A percentile compares a stretch with the other conserved stretches of the same genome.
Conservation (phyloP, 2,797 vertebrate species). For the Xenentodon cancila region DNA sequence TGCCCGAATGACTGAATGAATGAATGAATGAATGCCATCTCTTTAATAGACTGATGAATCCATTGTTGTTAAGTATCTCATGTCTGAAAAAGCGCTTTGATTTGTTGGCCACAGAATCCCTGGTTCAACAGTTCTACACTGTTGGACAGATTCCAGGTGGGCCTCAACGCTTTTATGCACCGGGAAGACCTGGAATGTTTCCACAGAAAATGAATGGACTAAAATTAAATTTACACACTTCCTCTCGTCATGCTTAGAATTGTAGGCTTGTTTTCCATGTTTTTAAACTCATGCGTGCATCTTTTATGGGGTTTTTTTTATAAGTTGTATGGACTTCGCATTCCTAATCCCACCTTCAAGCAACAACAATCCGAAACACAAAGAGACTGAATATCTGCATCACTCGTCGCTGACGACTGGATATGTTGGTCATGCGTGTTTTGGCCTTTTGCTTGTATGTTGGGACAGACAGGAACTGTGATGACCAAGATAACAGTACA, state of each 20-base stretch:
- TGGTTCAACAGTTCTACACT: conserved; percentile 53
- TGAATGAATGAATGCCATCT: not conserved
- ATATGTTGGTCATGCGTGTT: too few relatives aligned
- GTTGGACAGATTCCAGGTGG: conserved; percentile 55
- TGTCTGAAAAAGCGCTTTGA: not conserved
- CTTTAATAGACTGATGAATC: not conserved
- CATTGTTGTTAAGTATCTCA: not conserved
- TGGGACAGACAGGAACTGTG: too few relatives aligned
- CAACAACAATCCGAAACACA: too few relatives aligned
- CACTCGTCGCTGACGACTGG: too few relatives aligned
- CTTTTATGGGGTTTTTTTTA: not conserved
- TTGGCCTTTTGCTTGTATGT: too few relatives aligned
- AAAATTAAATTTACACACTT: conserved; percentile 43
- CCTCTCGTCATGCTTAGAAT: conserved; percentile 10
- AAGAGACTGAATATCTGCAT: too few relatives aligned
- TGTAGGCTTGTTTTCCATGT: not conserved
- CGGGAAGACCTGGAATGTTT: conserved; percentile 55
- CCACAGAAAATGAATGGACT: conserved; percentile 54
- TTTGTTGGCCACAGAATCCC: conserved; percentile 63
- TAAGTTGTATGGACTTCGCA: too few relatives aligned
- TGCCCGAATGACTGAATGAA: not conserved
- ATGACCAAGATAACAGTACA: too few relatives aligned
- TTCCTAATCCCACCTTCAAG: too few relatives aligned
- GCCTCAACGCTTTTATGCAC: conserved; percentile 61
- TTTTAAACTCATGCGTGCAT: conserved; percentile 3